These are phyloP conservation scores for Chironex yamaguchii DNA, from an alignment of 30 jellyfish, hydroid and myxozoan species.

Conservation along the genomic window DNA sequence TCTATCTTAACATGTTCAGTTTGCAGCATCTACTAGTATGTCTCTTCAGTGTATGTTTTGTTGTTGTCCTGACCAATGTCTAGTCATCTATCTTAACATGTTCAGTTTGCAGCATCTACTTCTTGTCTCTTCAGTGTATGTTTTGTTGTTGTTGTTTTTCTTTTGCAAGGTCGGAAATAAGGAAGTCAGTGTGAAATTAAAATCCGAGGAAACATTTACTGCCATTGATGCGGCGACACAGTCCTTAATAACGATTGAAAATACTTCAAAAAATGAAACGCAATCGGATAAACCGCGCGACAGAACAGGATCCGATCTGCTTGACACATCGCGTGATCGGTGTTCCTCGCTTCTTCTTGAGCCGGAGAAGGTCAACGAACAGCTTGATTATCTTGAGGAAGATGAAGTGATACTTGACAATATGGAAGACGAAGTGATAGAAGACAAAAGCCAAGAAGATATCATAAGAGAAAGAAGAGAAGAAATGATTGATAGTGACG, in stretches of 20 bases:
- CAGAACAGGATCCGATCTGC: conserved; percentile 74
- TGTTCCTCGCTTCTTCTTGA: conserved; percentile 76
- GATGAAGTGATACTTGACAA: conserved; percentile 57
- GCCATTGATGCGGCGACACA: conserved; percentile 66
- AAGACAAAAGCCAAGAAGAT: conserved; percentile 62
- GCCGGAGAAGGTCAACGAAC: conserved; percentile 93
- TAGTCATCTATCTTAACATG: too few relatives aligned
- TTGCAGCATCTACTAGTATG: too few relatives aligned
- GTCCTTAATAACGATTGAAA: conserved; percentile 54
- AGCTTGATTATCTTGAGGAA: conserved; percentile 84
- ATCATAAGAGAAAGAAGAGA: conserved; percentile 49
- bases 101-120: too few relatives aligned
- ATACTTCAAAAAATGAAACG: not conserved
- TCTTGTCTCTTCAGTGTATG: too few relatives aligned
- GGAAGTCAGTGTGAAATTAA: conserved; percentile 61
- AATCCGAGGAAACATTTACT: conserved; percentile 67
- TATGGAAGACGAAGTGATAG: conserved; percentile 52
- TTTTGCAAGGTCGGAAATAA: conserved; percentile 72
- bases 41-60: too few relatives aligned
- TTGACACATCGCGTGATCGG: conserved; percentile 50
- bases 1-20: too few relatives aligned
- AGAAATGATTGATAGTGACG: conserved; percentile 84
- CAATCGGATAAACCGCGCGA: conserved; percentile 58
- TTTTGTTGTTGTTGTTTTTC: too few relatives aligned
- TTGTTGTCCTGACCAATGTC: too few relatives aligned